A percentile compares a stretch with the other conserved stretches of the same genome.
Conservation (phyloP, 2,113 vertebrate genomes). For the Cryptotis parvus region DNA sequence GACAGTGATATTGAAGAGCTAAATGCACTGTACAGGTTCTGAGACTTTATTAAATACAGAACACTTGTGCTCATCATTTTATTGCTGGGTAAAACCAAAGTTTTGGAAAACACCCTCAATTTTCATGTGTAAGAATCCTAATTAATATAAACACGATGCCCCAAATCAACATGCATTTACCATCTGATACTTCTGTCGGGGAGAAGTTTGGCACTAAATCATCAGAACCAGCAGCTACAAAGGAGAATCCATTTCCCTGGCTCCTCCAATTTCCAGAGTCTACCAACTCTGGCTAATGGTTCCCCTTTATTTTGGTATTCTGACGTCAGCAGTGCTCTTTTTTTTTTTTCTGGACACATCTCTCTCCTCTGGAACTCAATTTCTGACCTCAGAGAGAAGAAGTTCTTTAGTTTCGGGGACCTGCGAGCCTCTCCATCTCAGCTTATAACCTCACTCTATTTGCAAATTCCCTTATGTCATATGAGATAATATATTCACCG, state of each 20-base stretch:
- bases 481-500: neutral
- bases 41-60: neutral
- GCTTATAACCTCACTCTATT: neutral
- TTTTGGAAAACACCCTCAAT: neutral
- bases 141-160: neutral
- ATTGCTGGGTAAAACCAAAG: neutral
- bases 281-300: neutral
- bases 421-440: neutral
- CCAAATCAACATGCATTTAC: neutral
- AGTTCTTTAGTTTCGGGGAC: neutral
- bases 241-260: neutral
- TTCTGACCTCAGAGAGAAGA: neutral
- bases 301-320: neutral
- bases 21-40: neutral
- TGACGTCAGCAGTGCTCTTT: neutral
- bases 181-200: too few species aligned
- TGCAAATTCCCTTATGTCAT: neutral
- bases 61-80: neutral
- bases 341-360: neutral
- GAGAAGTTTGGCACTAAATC: neutral
- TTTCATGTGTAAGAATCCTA: conserved; percentile 10
- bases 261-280: neutral
- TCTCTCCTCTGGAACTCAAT: neutral
- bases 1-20: neutral
- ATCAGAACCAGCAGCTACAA: neutral